These are phyloP conservation scores for Saiga tatarica DNA, from an alignment of 2,113 vertebrate genomes.

Conservation along the genomic window DNA sequence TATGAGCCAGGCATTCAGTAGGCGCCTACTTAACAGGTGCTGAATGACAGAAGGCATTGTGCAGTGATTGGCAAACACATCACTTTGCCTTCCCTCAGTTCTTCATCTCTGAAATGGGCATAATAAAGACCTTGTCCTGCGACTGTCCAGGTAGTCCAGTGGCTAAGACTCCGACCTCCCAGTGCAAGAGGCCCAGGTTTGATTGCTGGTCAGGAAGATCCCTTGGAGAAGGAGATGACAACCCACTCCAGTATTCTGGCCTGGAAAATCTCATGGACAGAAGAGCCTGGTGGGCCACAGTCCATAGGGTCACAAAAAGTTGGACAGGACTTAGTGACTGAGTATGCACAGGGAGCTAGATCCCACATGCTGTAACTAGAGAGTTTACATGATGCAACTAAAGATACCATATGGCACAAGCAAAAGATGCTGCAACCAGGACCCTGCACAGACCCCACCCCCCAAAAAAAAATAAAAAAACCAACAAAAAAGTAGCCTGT, in stretches of 20 bases:
- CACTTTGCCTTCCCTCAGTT: not conserved
- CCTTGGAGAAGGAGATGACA: not conserved
- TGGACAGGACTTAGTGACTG: not conserved
- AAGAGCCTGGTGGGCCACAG: not conserved
- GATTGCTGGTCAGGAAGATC: not conserved
- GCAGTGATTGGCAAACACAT: not conserved
- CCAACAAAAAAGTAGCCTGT: not conserved
- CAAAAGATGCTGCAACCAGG: not conserved
- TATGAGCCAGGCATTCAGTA: not conserved
- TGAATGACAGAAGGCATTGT: not conserved
- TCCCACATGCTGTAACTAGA: not conserved
- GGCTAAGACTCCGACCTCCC: accelerated
- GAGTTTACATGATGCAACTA: not conserved
- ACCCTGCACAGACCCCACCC: not conserved
- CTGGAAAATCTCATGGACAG: not conserved
- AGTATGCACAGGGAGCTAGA: not conserved
- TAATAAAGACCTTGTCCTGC: accelerated
- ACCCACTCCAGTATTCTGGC: not conserved
- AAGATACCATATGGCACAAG: not conserved
- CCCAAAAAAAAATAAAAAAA: accelerated
- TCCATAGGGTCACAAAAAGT: not conserved
- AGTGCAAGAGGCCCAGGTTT: not conserved
- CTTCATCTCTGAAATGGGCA: not conserved
- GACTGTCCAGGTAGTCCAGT: not conserved
- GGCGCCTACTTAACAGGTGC: not conserved